phyloP scores from a whole-genome alignment of 2,113 vertebrate species.

The Stigmatopora nigra region DNA sequence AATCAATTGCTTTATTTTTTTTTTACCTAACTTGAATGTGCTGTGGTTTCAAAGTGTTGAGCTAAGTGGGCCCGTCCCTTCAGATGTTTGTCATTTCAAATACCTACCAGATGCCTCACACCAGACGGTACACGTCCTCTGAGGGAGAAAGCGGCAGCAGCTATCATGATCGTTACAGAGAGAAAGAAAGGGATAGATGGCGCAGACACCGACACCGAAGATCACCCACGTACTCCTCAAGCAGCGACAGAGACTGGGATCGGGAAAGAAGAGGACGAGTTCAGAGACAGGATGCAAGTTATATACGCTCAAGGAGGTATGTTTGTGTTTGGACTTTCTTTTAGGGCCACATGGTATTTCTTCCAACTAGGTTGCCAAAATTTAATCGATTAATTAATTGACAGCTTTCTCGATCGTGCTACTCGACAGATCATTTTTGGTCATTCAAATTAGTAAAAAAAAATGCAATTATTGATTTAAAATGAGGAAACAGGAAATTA shows the following conservation, averaged over 20 bases:
- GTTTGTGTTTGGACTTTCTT: neutral
- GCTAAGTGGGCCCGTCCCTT: neutral
- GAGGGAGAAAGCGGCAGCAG: constrained; percentile 90
- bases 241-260: constrained; percentile 65
- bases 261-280: constrained; percentile 52
- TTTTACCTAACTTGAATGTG: neutral
- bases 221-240: constrained; percentile 82
- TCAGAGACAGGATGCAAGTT: constrained; percentile 64
- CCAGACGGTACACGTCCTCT: constrained; percentile 84
- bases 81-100: neutral
- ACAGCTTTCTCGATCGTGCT: no score
- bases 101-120: constrained; percentile 84
- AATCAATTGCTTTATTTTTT: neutral
- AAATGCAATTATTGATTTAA: no score
- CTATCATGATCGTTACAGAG: constrained; percentile 82
- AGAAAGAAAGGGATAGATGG: constrained; percentile 69
- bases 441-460: no score
- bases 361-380: no score
- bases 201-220: constrained; percentile 81
- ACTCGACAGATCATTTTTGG: no score
- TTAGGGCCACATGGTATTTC: no score
- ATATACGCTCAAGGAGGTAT: constrained; percentile 68
- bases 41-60: neutral
- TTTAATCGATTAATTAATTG: no score
- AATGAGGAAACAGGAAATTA: no score